These are phyloP conservation scores for Eupithecia subumbrata DNA, from an alignment of 2,888 invertebrate genomes.

Conservation along the genomic window DNA sequence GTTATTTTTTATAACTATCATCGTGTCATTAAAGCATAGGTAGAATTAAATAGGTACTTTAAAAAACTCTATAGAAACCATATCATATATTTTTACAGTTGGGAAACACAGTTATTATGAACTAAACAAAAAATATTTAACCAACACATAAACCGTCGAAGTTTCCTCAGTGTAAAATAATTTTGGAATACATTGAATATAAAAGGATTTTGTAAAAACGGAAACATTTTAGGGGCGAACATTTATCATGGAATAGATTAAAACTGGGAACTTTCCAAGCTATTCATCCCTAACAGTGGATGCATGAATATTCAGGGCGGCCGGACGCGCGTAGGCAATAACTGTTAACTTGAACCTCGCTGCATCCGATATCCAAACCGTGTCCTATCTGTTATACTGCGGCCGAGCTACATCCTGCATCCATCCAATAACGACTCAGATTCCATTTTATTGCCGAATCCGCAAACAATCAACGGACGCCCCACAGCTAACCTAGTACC, in stretches of 20 bases:
- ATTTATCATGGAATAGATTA: slow-evolving; percentile 42
- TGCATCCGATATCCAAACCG: slow-evolving; percentile 54
- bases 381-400: slow-evolving; percentile 57
- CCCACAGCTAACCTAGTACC: slow-evolving; percentile 7
- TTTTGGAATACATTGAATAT: neutral
- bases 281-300: slow-evolving; percentile 59
- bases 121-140: too few species aligned
- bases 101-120: too few species aligned
- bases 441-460: slow-evolving; percentile 29
- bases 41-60: neutral
- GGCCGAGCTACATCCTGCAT: slow-evolving; percentile 25
- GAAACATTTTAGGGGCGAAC: slow-evolving; percentile 4
- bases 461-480: slow-evolving; percentile 31
- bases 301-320: slow-evolving; percentile 76
- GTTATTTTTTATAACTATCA: neutral
- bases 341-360: slow-evolving; percentile 74
- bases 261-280: slow-evolving; percentile 54
- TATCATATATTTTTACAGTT: too few species aligned
- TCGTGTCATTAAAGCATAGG: neutral
- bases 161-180: neutral
- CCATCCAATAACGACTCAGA: slow-evolving; percentile 31
- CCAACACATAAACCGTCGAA: too few species aligned
- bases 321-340: slow-evolving; percentile 69
- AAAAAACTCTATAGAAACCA: neutral
- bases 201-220: slow-evolving; percentile 10